Evolutionary conservation across 2,113 vertebrate genomes (phyloP).

Genomic region (Todiramphus saurophagus): DNA sequence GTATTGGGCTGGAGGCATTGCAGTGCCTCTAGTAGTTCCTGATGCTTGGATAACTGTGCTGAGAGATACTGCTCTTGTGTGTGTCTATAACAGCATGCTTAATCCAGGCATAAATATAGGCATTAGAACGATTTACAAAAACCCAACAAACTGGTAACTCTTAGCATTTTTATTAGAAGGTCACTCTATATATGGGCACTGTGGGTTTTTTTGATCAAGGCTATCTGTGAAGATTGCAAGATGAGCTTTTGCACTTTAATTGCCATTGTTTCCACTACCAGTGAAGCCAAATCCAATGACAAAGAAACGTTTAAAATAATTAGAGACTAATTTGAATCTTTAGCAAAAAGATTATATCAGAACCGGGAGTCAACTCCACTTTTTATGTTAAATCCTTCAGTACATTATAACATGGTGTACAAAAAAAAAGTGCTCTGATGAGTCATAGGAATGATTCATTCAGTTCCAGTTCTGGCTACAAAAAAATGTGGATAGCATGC

Average conservation of each 20-base stretch:
- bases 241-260: not conserved
- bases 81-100: not conserved
- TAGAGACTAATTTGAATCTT: not conserved
- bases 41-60: not conserved
- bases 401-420: not conserved
- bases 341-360: not conserved
- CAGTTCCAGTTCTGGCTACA: conserved; percentile 14
- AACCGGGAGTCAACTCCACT: not conserved
- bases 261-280: not conserved
- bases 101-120: not conserved
- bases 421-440: conserved; percentile 49
- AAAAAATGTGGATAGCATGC: conserved; percentile 26
- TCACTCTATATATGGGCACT: not conserved
- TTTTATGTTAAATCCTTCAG: conserved; percentile 12
- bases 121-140: not conserved
- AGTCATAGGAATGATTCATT: conserved; percentile 65
- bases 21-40: not conserved
- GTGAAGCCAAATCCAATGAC: not conserved
- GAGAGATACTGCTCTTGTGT: not conserved
- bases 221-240: not conserved
- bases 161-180: not conserved
- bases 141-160: not conserved
- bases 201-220: not conserved
- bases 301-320: not conserved
- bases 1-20: not conserved